phyloP scores from a whole-genome alignment of 2,888 invertebrate genomes.

The Laothoe populi region DNA sequence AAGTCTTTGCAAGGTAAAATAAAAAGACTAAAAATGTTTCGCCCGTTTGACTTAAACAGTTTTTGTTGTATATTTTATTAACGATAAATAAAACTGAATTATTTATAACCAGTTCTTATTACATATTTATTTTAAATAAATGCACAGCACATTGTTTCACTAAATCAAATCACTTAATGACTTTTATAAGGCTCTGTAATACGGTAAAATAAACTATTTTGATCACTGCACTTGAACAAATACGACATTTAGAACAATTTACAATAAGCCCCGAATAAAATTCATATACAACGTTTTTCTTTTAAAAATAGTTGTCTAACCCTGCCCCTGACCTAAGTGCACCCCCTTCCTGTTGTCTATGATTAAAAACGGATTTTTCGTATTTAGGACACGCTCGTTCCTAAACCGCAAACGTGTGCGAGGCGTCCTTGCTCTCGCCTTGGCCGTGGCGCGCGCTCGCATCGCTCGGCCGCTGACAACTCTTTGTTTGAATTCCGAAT shows the following conservation, averaged over 20 bases:
- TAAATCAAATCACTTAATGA: slow-evolving; percentile 4
- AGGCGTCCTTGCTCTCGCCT: slow-evolving; percentile 72
- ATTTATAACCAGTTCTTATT: slow-evolving; percentile 14
- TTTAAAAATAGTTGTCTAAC: slow-evolving; percentile 28
- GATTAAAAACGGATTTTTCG: slow-evolving; percentile 17
- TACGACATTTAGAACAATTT: background rate
- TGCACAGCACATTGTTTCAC: background rate
- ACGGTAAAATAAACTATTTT: background rate
- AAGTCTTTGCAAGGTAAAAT: slow-evolving; percentile 11
- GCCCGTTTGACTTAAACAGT: slow-evolving; percentile 5
- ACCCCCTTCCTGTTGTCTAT: background rate
- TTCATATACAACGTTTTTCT: slow-evolving; percentile 34
- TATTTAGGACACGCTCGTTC: slow-evolving; percentile 30
- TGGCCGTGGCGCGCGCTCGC: slow-evolving; percentile 71
- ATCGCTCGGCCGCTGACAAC: slow-evolving; percentile 62
- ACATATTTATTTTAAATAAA: background rate
- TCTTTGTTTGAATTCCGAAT: slow-evolving; percentile 75
- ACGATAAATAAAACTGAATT: slow-evolving; percentile 5
- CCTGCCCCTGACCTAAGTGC: slow-evolving; percentile 32
- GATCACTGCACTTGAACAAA: slow-evolving; percentile 33
- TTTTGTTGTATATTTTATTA: slow-evolving; percentile 21
- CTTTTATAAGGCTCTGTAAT: no score
- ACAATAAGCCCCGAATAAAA: slow-evolving; percentile 27
- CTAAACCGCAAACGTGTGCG: slow-evolving; percentile 35
- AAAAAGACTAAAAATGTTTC: slow-evolving; percentile 3